Conservation (phyloP, 1,140 invertebrate species). For the Drosophila fuyamai region DNA sequence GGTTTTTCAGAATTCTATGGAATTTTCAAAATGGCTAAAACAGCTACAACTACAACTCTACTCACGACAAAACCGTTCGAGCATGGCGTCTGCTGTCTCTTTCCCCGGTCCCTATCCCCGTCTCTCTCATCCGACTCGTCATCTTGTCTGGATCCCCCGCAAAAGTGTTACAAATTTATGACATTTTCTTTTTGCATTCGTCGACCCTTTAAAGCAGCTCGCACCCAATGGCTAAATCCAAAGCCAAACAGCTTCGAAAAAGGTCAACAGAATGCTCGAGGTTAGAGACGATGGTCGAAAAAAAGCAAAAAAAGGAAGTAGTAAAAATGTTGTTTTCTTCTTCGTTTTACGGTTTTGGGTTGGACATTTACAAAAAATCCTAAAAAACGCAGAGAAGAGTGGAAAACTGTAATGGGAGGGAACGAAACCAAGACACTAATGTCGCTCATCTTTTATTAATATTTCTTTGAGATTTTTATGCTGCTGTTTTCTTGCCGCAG, state of each 20-base stretch:
- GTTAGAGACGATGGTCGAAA: constrained; percentile 50
- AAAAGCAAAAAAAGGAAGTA: constrained; percentile 58
- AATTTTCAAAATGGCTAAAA: neutral
- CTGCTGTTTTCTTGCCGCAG: constrained; percentile 49
- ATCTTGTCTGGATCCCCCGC: constrained; percentile 14
- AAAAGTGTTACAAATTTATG: constrained; percentile 82
- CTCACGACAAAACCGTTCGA: constrained; percentile 15
- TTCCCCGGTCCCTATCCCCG: neutral
- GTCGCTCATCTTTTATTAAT: constrained; percentile 83
- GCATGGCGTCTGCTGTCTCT: constrained; percentile 29
- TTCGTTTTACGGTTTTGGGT: constrained; percentile 75
- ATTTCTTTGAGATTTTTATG: constrained; percentile 79
- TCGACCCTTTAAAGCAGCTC: constrained; percentile 63
- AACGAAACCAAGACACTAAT: constrained; percentile 72
- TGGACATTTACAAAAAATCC: constrained; percentile 60
- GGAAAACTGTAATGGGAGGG: constrained; percentile 37
- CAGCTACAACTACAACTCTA: neutral
- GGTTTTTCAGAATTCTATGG: too few relatives aligned
- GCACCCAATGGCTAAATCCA: constrained; percentile 51
- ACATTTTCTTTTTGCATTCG: constrained; percentile 70
- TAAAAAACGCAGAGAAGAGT: constrained; percentile 8
- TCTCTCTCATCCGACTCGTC: constrained; percentile 9
- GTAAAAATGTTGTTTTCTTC: constrained; percentile 72
- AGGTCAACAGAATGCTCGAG: constrained; percentile 77
- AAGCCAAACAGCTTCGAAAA: constrained; percentile 60